Conservation (phyloP, 2,797 vertebrate genomes). For the Antrozous pallidus region DNA sequence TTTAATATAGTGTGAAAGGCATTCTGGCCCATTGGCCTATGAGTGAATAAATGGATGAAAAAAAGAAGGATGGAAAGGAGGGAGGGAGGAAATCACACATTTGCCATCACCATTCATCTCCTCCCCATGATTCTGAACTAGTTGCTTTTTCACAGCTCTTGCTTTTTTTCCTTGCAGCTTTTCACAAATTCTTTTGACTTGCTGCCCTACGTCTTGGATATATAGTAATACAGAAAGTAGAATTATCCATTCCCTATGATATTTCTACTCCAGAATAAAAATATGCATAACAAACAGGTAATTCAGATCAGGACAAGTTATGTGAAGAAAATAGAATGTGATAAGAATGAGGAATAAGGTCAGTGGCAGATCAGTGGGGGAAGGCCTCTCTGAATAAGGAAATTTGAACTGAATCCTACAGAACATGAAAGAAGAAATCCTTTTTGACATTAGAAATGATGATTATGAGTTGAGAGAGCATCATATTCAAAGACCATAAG, state of each 20-base stretch:
- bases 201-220: background rate
- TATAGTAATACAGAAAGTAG: background rate
- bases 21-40: background rate
- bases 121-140: background rate
- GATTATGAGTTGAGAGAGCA: background rate
- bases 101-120: background rate
- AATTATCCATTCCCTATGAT: accelerated
- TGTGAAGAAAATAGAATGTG: background rate
- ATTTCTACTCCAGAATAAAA: background rate
- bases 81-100: background rate
- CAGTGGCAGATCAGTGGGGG: accelerated
- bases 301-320: background rate
- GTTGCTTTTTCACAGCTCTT: too few relatives aligned
- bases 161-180: background rate
- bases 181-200: background rate
- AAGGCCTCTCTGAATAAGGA: background rate
- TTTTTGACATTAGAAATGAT: background rate
- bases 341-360: background rate
- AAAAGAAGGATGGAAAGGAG: background rate
- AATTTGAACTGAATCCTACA: background rate
- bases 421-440: background rate
- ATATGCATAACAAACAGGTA: background rate
- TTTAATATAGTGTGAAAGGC: background rate
- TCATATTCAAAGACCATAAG: background rate
- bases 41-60: background rate